Evolutionary conservation across 2,888 invertebrate species (phyloP).

Genomic region (Clusia tigrina): DNA sequence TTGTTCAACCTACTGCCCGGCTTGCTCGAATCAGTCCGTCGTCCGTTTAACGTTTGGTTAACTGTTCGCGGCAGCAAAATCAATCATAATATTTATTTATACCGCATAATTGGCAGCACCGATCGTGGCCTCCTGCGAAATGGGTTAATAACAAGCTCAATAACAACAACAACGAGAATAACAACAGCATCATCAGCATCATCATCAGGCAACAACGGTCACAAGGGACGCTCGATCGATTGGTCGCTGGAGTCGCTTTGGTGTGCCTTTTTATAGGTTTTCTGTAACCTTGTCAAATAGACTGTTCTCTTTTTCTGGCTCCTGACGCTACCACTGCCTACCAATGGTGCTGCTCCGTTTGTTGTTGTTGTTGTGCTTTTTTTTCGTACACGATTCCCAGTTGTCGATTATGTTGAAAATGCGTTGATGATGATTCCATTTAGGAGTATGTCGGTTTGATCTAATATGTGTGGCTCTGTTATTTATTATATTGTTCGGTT

Average conservation of each 20-base stretch:
- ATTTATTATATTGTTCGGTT: background rate
- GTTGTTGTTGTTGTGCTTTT: too few relatives aligned
- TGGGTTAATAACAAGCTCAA: conserved; percentile 6
- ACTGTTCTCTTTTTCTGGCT: background rate
- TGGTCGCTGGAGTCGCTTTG: background rate
- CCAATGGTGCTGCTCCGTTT: too few relatives aligned
- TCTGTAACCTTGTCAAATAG: conserved; percentile 1
- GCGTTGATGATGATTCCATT: background rate
- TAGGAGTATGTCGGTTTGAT: background rate
- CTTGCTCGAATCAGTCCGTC: background rate
- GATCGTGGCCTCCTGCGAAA: conserved; percentile 9
- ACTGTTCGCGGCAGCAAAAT: conserved; percentile 3
- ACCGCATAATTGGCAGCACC: conserved; percentile 10
- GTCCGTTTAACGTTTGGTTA: too few relatives aligned
- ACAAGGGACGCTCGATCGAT: background rate
- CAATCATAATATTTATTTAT: conserved; percentile 10
- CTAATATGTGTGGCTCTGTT: background rate
- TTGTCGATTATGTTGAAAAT: background rate
- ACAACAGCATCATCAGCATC: too few relatives aligned
- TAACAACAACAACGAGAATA: too few relatives aligned
- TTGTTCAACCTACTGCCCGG: background rate
- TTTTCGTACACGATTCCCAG: background rate
- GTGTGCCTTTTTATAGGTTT: conserved; percentile 7
- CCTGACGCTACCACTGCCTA: background rate
- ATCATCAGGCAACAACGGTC: too few relatives aligned